Base-by-base conservation (phyloP, 2,888 invertebrate genomes). In the Electrophaes corylata region DNA sequence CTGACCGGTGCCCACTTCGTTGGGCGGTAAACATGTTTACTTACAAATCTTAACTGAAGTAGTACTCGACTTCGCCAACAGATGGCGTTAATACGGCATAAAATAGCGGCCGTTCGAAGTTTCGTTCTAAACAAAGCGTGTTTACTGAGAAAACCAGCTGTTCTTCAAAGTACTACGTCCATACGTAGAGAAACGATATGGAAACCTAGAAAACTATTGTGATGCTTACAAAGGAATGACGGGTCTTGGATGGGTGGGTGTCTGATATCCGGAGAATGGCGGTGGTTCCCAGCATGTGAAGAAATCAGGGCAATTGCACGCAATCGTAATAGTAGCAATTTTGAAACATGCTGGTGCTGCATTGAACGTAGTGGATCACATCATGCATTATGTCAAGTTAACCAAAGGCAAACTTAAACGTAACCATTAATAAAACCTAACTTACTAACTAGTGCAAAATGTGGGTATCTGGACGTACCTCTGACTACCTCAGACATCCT, bases 191-290 rank as follows among this genome's bases (percentile, higher is more conserved):
- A 77, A 76, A 75, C 70, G 67, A 68, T 73, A 73, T 78, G 72
- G 75, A 75, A 75, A 74, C 72, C 75, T 76, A 77, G 80, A 79
- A 76, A 76, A 75, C 81, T 76, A 85, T 85, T 81, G 82, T 80
- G 66, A 70, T 70, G 65, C 58, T 67, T 80, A 88, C 88, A 88
- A 88, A 87, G 78, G 79, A 88, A 84, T 86, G 78, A 81, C 81
- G 77, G 81, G 82, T 79, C 75, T 76, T 70, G 71, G 64, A 60
- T 66, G 71, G 67, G 69, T 65, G 65, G 71, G 62, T 70, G 10
- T 23, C 10, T 46, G 48, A 29, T 48, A 18, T 8, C 60, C 67
- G 35, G 12, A 62, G 71, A 68, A 73, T 73, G 46, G 77, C 68
- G 70, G 72, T 71, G 67, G 74, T 78, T 81, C 76, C 67, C 79